These are phyloP conservation scores for Trimorus sp. DNA, from an alignment of 2,888 invertebrate genomes.

Conservation along the genomic window DNA sequence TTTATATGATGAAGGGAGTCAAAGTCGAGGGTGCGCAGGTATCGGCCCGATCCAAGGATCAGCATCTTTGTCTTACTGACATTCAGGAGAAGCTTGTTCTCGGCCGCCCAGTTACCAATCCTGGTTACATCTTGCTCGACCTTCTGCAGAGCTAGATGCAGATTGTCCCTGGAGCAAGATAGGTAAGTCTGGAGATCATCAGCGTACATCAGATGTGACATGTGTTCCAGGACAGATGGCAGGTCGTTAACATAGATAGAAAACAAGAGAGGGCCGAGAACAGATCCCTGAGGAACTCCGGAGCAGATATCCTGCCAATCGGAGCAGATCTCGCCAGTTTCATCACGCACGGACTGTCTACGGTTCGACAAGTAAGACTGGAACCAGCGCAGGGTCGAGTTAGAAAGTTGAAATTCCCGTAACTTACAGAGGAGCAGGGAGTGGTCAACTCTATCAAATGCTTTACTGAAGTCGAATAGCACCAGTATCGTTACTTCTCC, in stretches of 20 bases:
- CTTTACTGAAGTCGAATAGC: conserved; percentile 4
- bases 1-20: not conserved
- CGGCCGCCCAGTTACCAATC: not conserved
- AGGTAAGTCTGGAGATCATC: conserved; percentile 4
- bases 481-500: not conserved
- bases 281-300: conserved; percentile 3
- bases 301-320: not conserved
- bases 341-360: not conserved
- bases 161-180: not conserved
- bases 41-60: not conserved
- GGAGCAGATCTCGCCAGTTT: no score
- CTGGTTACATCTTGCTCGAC: not conserved
- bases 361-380: not conserved
- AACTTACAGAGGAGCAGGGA: no score
- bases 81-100: not conserved
- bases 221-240: not conserved
- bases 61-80: not conserved
- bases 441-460: not conserved
- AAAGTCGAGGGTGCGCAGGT: not conserved
- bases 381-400: not conserved
- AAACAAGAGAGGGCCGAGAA: conserved; percentile 4
- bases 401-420: not conserved
- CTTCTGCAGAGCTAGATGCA: not conserved
- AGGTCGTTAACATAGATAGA: not conserved
- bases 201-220: not conserved